Evolutionary conservation across 2,113 vertebrate species (phyloP), one percentile per base, ranked within the genome.

Genomic region (Nycticryphes semicollaris): DNA sequence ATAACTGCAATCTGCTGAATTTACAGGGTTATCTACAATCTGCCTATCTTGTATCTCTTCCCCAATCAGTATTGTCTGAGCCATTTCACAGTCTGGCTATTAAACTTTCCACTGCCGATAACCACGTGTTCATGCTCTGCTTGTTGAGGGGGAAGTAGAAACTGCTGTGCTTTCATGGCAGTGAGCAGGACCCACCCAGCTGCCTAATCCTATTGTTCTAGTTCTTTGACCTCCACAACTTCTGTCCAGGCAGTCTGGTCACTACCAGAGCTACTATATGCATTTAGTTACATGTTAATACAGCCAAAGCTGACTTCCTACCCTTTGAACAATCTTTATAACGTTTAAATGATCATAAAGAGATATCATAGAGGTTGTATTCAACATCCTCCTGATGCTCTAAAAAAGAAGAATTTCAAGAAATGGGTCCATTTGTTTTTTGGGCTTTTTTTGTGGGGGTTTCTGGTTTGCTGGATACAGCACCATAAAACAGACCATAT

Each of bases 11-110:
- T 91, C 85, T 92, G 87, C 67, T 93, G 90, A 85, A 50, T 59
- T 78, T 37, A 87, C n/a, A 37, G 77, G 87, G 60, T 82, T 93
- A 94, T 94, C 90, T 95, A 14, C 76, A 90, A 77, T 70, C 89
- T 72, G 59, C 59, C 84, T 93, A 12, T 95, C 87, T 87, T 16
- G 41, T 94, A 91, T 96, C 90, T 95, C 72, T 80, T 90, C 47
- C 68, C n/a, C 78, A n/a, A 80, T 94, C 93, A 25, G 67, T 50
- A 84, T 9, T 80, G 75, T 93, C 87, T 95, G 93, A 91, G 67
- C 78, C 6, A 6, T 70, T 92, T 77, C 48, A 25, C 50, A 88
- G 72, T 24, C 90, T 88, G 91, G 47, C 63, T 95, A n/a, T 70
- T 85, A 90, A 94, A 94, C 50, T 84, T 91, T 84, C 82, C 75